These are phyloP conservation scores for Lasioglossum albipes DNA, from an alignment of 1,140 invertebrate species.

Conservation along the genomic window DNA sequence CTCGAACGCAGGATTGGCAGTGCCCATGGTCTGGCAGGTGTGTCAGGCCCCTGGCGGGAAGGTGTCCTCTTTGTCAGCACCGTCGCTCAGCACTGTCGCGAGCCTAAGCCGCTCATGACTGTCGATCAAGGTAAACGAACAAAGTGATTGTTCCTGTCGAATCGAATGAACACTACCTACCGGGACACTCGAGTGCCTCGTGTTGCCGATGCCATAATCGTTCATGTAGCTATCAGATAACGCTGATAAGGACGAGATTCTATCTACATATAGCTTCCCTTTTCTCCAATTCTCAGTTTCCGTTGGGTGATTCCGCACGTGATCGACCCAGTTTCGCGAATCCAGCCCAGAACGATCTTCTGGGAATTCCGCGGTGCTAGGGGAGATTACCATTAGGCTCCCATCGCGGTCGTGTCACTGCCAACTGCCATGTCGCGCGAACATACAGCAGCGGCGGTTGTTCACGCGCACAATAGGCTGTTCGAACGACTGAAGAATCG, in stretches of 20 bases:
- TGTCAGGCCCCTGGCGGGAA: background rate
- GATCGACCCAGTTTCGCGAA: too few relatives aligned
- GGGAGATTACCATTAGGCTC: too few relatives aligned
- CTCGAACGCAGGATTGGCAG: slow-evolving; percentile 46
- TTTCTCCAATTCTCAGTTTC: too few relatives aligned
- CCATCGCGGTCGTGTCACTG: too few relatives aligned
- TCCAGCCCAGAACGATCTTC: too few relatives aligned
- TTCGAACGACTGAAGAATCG: slow-evolving; percentile 32
- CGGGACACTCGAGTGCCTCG: background rate
- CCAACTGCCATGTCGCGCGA: too few relatives aligned
- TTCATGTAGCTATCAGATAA: slow-evolving; percentile 38
- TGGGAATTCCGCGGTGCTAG: too few relatives aligned
- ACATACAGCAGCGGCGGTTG: too few relatives aligned
- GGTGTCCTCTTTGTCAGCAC: slow-evolving; percentile 3
- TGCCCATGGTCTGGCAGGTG: slow-evolving; percentile 40
- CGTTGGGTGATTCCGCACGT: too few relatives aligned
- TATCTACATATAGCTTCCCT: background rate
- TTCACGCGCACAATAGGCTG: slow-evolving; percentile 23
- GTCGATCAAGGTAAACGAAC: background rate
- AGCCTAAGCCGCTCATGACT: background rate
- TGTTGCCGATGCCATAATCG: slow-evolving; percentile 17
- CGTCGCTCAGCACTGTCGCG: slow-evolving; percentile 10
- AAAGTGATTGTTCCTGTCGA: slow-evolving; percentile 19
- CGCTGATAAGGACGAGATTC: slow-evolving; percentile 26
- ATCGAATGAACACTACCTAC: background rate